Base-by-base conservation (phyloP, 2,113 vertebrate species). In the Fulmarus glacialis region DNA sequence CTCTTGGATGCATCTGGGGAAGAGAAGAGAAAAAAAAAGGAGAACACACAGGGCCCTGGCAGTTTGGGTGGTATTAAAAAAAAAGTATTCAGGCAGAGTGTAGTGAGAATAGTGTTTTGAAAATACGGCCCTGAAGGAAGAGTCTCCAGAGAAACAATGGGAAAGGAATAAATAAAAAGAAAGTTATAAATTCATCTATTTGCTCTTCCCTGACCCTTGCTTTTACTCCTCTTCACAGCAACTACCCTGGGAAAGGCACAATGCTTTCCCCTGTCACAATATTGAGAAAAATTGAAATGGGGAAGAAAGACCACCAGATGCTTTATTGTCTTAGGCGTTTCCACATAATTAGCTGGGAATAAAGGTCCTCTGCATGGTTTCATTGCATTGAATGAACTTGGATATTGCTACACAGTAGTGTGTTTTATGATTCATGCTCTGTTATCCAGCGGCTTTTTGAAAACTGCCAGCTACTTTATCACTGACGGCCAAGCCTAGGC, bases 151-250 rank as follows among this genome's bases (percentile, higher is more conserved):
- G 98, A 96, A 98, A 99, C 99, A 99, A 99, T 99, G 97, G 97
- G 90, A 97, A 98, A 96, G 98, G 98, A 98, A 98, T 98, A 98
- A 98, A 98, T 98, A 98, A 99, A 99, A 99, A 99, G 99, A 99
- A 98, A 99, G 99, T 99, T 99, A 99, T 99, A 99, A 99, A 99
- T 99, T 99, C 99, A 99, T 99, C 99, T 99, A 98, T 99, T 99
- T 99, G 99, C 99, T 99, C 99, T 99, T 98, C 96, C 97, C 98
- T 99, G 99, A 99, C 99, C 99, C 98, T 98, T 97, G 98, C 99
- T 98, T 99, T 98, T 98, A 98, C 98, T 96, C 97, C 97, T 98
- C 98, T 98, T 98, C 98, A 96, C 98, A 97, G 98, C 97, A 99
- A 98, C 98, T 98, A 98, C 96, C 98, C 98, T 98, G 98, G 98